These are phyloP conservation scores for Ischnura elegans DNA, from an alignment of 2,888 invertebrate species.

Conservation along the genomic window DNA sequence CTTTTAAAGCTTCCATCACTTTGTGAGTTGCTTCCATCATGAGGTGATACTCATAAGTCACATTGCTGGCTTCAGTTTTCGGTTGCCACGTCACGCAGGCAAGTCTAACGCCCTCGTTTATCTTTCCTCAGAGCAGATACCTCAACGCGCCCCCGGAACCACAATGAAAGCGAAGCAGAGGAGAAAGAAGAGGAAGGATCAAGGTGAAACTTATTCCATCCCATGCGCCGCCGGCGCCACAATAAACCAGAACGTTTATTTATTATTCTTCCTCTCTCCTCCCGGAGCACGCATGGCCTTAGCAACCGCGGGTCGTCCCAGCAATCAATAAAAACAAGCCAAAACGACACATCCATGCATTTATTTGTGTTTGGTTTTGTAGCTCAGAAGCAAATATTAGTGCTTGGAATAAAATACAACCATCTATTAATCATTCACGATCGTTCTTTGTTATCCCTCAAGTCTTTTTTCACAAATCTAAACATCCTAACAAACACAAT, in stretches of 20 bases:
- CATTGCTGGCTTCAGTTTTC: too few relatives aligned
- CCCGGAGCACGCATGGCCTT: background rate
- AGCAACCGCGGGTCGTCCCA: background rate
- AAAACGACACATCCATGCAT: background rate
- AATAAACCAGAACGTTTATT: background rate
- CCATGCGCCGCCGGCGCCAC: background rate
- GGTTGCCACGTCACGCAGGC: too few relatives aligned
- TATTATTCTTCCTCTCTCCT: constrained; percentile 13
- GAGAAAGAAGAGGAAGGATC: background rate
- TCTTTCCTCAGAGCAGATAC: too few relatives aligned
- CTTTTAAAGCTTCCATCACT: too few relatives aligned
- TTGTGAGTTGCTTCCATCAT: too few relatives aligned
- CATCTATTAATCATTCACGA: background rate
- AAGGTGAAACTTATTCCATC: background rate
- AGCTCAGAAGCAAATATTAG: background rate
- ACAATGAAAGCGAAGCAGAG: background rate
- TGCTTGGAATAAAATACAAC: background rate
- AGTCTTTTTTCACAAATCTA: background rate
- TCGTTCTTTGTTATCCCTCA: background rate
- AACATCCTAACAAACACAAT: background rate
- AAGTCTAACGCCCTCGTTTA: too few relatives aligned
- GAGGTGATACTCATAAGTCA: too few relatives aligned
- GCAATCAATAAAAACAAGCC: background rate
- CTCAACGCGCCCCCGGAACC: too few relatives aligned
- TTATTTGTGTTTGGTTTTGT: background rate